Base-by-base conservation (phyloP, 2,113 vertebrate genomes). In the Acrocephalus kingi region DNA sequence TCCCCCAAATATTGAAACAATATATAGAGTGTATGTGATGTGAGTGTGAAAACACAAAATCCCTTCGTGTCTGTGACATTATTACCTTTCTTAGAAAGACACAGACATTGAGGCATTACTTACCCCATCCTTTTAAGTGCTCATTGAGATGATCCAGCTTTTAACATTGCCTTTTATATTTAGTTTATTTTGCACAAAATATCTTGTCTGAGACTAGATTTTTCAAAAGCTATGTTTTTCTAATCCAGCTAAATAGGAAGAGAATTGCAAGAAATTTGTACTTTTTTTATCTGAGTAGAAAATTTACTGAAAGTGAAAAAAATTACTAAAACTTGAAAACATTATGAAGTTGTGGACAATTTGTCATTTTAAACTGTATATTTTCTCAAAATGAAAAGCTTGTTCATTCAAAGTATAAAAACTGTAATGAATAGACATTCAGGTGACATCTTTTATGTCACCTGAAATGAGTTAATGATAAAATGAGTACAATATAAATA, bases 41-140 rank as follows among this genome's bases (percentile, higher is more conserved):
- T 59, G 28, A 83, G 3, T 41, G 11, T 59, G 49, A 83, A 15
- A 68, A 30, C 9, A 64, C 11, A 59, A 86, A 28, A 22, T 3
- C 11, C 3, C 10, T 3, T 24, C 19, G 2, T 69, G 8, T 54
- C 13, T 48, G 33, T 1, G 1, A 49, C 10, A 33, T 64, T 54
- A 46, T 84, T 31, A 15, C 19, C 19, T 81, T 81, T 86, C 37
- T 71, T 49, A 41, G 25, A 87, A 64, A 31, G 9, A 52, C 51
- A 78, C 11, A 66, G 33, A 73, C 48, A 80, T 13, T 58, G 73
- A 84, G 10, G 4, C 25, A 71, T 75, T 84, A 78, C 15, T 27
- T 63, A 52, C 7, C 9, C 35, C 35, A n/a, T 45, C 2, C 15
- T 81, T 17, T 13, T 21, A 71, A 33, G 25, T 58, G 15, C 23